Base-by-base conservation (phyloP, 1,140 invertebrate genomes). In the Steinernema feltiae region DNA sequence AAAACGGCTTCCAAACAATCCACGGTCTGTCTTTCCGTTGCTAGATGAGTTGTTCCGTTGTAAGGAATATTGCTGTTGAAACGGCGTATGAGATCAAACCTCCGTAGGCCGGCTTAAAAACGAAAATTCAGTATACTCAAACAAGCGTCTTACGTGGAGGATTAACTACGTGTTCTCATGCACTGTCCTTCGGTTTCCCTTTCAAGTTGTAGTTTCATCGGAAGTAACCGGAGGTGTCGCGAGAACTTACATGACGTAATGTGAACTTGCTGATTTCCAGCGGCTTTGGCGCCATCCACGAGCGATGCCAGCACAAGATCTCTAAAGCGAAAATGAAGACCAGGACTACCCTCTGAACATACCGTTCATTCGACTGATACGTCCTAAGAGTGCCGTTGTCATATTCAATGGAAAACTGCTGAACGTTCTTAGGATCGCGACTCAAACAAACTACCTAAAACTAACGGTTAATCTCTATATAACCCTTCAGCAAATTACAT, bases 41-140 rank as follows among this genome's bases (percentile, higher is more conserved):
- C 90, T 83, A 94, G 94, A 89, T 98, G 95, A 76, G 95, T 90
- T 32, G 99, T 91, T 31, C 97, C 97, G 88, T 93, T 97, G 87
- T 99, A 99, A 1, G 96, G 93, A 82, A 98, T 90, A 87, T 99
- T 99, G 63, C 93, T 92, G 89, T 99, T 99, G 87, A 99, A 99
- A 79, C 96, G 88, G 74, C 92, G 90, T 1, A 98, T 90, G 63
- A 89, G 87, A 73, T 91, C 89, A 77, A 87, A 82, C 77, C 90
- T 89, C 76, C 92, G 92, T 87, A 94, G 92, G 27, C 90, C 88
- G 35, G 89, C 90, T 83, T n/a, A n/a, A n/a, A n/a, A n/a, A n/a
- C n/a, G n/a, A n/a, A n/a, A n/a, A n/a, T n/a, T n/a, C n/a, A n/a
- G n/a, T n/a, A n/a, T n/a, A n/a, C n/a, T n/a, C n/a, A n/a, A n/a